Evolutionary conservation across 2,797 vertebrate genomes (phyloP), one percentile per base, ranked within the genome.

Genomic region (Leptatherina wallacei): DNA sequence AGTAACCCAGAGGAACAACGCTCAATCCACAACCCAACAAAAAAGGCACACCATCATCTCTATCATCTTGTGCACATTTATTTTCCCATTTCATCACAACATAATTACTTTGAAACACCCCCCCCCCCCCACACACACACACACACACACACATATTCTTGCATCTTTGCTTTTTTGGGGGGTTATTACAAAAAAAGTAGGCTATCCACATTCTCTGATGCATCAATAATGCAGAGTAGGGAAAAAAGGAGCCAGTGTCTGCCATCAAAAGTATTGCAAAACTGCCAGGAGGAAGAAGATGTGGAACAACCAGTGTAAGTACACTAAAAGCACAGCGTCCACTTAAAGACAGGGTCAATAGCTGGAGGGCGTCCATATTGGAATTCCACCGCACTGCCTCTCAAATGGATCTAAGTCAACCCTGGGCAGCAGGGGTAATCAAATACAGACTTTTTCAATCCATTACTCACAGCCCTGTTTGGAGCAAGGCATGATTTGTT

Each of bases 341-440:
- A 89, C 88, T 93, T 94, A 92, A 88, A 92, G 89, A 87, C 72
- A 67, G 87, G 91, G 92, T 94, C 93, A 93, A 94, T 94, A 94
- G 88, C 93, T 94, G 92, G 93, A 94, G 92, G 92, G 88, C 22
- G 82, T 93, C 92, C 93, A 94, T 93, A 94, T 93, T 91, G 90
- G 88, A 90, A 90, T 93, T 93, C 83, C 80, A 81, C 75, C 30
- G 61, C 83, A 81, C 84, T 89, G 59, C 85, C 88, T 85, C 83
- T 93, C 91, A 92, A 90, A 94, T 92, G 90, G 88, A 93, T 94
- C 92, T 93, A 84, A 88, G 86, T 94, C 91, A 91, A 92, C 81
- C 74, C 75, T 52, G 71, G 89, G 71, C 65, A 42, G 85, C 76
- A 66, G 66, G 69, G 80, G 77, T 92, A 94, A 94, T 94, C 90